Evolutionary conservation across 1,140 invertebrate species (phyloP), one percentile per base, ranked within the genome.

Genomic region (Zelostemma sp.): DNA sequence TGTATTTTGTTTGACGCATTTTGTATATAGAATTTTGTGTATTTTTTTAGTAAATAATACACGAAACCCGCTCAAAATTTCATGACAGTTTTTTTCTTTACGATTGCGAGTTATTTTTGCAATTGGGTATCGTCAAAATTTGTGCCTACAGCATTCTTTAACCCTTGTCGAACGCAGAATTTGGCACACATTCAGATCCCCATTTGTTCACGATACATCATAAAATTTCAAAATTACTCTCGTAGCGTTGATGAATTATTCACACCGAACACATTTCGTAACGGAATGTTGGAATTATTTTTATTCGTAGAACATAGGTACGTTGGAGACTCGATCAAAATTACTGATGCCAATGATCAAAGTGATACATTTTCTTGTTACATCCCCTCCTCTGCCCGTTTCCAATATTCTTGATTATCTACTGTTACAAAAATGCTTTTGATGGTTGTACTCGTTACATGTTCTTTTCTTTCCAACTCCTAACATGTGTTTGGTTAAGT

Each of bases 181-280:
- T 63, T 72, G 68, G 68, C 68, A 33, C 21, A 14, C 12, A 17
- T 60, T 60, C 69, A 67, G 63, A 53, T 67, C 41, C 62, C 67
- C 58, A 72, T 72, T 67, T 64, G 56, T 53, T 51, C 45, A 14
- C 61, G 68, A 70, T 71, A 63, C 40, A 71, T 71, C 68, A 71
- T 71, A 63, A 49, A 59, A 58, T 59, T 43, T 43, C 68, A 62
- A 63, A 71, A 71, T 71, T 71, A 71, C 54, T 62, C 45, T 59
- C 8, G 25, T 31, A 47, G 54, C 55, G 35, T 63, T 66, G 63
- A 72, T 72, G 63, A 72, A 72, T 72, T 49, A 53, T 72, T 72
- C 55, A 56, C 63, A 38, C 47, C 11, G 19, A 9, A 49, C 45
- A 16, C 21, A 12, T 49, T 49, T 49, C 47, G 47, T 9, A 49